Conservation (phyloP, 1,140 invertebrate species). For the Drosophila chauvacae region DNA sequence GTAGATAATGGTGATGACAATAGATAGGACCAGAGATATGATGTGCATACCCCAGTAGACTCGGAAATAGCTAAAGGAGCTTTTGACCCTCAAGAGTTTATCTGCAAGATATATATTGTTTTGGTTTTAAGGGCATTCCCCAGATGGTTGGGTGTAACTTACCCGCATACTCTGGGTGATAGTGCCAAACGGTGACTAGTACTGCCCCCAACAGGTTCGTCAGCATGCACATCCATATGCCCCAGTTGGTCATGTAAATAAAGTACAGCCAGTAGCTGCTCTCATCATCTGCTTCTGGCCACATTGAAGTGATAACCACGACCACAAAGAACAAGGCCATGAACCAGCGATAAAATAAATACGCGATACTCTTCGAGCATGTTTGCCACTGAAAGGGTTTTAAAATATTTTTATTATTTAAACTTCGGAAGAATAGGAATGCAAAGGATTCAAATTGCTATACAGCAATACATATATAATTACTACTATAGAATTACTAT, state of each 20-base stretch:
- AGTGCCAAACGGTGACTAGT: slow-evolving; percentile 78
- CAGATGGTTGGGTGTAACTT: slow-evolving; percentile 10
- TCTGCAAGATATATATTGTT: slow-evolving; percentile 35
- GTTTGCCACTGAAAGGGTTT: slow-evolving; percentile 85
- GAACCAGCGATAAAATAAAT: slow-evolving; percentile 87
- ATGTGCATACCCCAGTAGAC: slow-evolving; percentile 87
- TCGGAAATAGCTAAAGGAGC: slow-evolving; percentile 84
- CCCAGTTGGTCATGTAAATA: slow-evolving; percentile 92
- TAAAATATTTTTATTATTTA: neutral
- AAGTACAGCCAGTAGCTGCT: slow-evolving; percentile 83
- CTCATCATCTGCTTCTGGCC: slow-evolving; percentile 75
- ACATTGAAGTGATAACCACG: slow-evolving; percentile 86
- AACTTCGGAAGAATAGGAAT: neutral
- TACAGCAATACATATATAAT: neutral
- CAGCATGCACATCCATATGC: slow-evolving; percentile 86
- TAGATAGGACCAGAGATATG: slow-evolving; percentile 86
- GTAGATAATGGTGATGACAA: slow-evolving; percentile 87
- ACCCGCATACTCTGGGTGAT: slow-evolving; percentile 81
- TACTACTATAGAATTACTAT: neutral
- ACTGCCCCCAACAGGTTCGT: slow-evolving; percentile 78
- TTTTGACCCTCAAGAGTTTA: slow-evolving; percentile 69
- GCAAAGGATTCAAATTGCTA: no score
- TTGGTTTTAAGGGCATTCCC: neutral
- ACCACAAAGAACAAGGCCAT: slow-evolving; percentile 85
- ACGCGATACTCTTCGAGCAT: slow-evolving; percentile 84